phyloP scores from a whole-genome alignment of 37 sponge, comb jelly and placozoan species.

The Ephydatia muelleri region DNA sequence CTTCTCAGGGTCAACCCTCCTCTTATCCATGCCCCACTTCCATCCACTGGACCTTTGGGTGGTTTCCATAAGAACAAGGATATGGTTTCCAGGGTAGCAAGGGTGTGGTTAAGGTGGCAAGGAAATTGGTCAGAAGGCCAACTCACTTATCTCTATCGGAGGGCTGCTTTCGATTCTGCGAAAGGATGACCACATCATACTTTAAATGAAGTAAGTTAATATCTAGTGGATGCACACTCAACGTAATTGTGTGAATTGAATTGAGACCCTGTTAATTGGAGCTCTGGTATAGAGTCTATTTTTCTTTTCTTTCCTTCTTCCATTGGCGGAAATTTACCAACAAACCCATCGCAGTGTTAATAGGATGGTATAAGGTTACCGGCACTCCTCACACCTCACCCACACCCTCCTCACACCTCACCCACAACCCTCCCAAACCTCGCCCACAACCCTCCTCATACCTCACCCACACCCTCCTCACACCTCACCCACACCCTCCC shows the following conservation, averaged over 20 bases:
- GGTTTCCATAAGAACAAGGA: background rate
- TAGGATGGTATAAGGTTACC: no score
- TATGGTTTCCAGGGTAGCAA: background rate
- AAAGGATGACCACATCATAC: background rate
- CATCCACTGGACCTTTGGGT: slow-evolving; percentile 38
- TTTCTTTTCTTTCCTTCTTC: no score
- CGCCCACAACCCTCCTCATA: no score
- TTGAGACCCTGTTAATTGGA: no score
- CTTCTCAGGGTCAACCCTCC: slow-evolving; percentile 45
- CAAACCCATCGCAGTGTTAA: no score
- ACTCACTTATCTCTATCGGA: slow-evolving; percentile 48
- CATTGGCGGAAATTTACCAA: no score
- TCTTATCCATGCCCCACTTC: slow-evolving; percentile 66
- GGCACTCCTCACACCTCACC: no score
- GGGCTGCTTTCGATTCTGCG: slow-evolving; percentile 37
- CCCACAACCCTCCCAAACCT: no score
- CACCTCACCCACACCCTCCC: background rate
- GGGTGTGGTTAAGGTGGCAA: background rate
- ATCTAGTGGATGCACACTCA: background rate
- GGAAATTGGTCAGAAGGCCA: background rate
- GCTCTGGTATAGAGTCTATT: no score
- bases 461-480: background rate
- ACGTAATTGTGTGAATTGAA: no score
- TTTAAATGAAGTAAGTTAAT: no score
- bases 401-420: no score